phyloP scores from a whole-genome alignment of 2,113 vertebrate genomes.

The Phalacrocorax carbo region DNA sequence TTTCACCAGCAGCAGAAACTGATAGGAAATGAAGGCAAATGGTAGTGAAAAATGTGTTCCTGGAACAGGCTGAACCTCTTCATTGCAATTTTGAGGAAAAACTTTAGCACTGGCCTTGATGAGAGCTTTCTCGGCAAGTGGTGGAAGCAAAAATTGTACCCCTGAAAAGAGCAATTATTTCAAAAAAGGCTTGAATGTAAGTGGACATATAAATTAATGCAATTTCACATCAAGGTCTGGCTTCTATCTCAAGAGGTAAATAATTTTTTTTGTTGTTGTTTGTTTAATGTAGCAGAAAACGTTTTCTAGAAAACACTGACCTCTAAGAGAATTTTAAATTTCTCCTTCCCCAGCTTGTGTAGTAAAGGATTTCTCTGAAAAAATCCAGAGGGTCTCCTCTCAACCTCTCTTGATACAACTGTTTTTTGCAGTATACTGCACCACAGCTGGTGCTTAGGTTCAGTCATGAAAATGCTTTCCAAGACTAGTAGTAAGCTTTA shows the following conservation, averaged over 20 bases:
- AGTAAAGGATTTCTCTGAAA: not conserved
- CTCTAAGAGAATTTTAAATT: not conserved
- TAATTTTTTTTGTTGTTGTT: not conserved
- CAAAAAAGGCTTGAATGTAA: not conserved
- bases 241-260: not conserved
- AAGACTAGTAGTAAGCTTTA: not conserved
- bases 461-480: not conserved
- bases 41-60: not conserved
- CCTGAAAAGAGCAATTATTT: not conserved
- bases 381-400: not conserved
- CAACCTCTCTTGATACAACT: not conserved
- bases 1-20: not conserved
- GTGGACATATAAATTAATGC: not conserved
- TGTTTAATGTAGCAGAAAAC: not conserved
- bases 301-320: not conserved
- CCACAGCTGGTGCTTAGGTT: not conserved
- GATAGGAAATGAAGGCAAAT: not conserved
- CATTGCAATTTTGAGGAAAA: not conserved
- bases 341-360: not conserved
- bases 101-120: not conserved
- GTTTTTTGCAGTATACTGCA: not conserved
- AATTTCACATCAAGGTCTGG: not conserved
- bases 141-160: not conserved
- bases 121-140: not conserved
- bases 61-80: not conserved